Conservation (phyloP, 2,113 vertebrate genomes). For the Chionomys nivalis region DNA sequence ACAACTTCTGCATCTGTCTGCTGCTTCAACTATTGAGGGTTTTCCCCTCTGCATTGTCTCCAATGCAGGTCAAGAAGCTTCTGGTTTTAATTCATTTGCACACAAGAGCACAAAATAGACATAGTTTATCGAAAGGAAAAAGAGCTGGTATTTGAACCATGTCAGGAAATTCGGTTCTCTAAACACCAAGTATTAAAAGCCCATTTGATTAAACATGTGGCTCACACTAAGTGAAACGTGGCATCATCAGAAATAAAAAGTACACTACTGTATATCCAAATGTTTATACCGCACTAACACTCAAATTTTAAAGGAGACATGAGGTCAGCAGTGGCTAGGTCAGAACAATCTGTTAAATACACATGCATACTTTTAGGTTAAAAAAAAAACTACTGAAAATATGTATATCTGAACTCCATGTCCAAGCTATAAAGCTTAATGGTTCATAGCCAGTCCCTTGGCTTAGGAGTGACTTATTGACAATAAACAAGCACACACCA, state of each 20-base stretch:
- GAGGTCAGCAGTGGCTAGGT: background rate
- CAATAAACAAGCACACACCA: slow-evolving; percentile 46
- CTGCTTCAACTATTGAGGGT: background rate
- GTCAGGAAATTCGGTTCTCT: slow-evolving; percentile 47
- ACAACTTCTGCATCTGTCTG: background rate
- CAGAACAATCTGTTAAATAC: slow-evolving; percentile 45
- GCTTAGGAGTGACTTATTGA: slow-evolving; percentile 27
- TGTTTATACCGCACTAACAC: slow-evolving; percentile 1
- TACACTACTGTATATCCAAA: background rate
- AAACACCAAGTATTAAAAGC: slow-evolving; percentile 37
- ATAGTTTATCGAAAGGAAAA: slow-evolving; percentile 46
- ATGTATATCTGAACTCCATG: slow-evolving; percentile 14
- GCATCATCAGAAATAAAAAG: slow-evolving; percentile 64
- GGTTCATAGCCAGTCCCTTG: background rate
- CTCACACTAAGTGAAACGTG: slow-evolving; percentile 19
- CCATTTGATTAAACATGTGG: slow-evolving; percentile 7
- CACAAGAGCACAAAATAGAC: slow-evolving; percentile 40
- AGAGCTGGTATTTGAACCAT: slow-evolving; percentile 25
- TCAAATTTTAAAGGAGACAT: slow-evolving; percentile 10
- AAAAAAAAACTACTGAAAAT: slow-evolving; percentile 44
- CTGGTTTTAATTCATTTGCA: slow-evolving; percentile 41
- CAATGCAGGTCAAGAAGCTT: slow-evolving; percentile 30
- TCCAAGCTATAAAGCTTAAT: slow-evolving; percentile 33
- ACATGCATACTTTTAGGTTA: background rate
- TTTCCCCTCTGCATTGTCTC: slow-evolving; percentile 20